Evolutionary conservation across 2,888 invertebrate genomes (phyloP), one percentile per base, ranked within the genome.

Genomic region (Zhuqinia jingwanae): DNA sequence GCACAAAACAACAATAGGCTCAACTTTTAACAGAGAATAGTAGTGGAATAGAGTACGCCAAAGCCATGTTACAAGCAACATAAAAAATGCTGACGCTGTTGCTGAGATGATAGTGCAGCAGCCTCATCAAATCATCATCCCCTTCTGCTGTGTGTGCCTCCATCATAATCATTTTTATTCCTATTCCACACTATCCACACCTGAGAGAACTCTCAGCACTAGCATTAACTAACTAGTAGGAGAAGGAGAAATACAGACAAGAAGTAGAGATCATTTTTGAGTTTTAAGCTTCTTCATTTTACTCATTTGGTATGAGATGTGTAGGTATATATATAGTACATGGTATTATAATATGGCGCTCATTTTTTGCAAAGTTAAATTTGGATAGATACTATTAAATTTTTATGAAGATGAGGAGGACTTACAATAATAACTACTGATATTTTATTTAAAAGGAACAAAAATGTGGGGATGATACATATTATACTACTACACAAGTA

Each of bases 301-400:
- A 50, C 56, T 42, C 68, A 80, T 56, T 50, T 68, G 68, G 53
- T 15, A 36, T 36, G 36, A 50, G 25, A 13, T 50, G 1, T 17
- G 50, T 17, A 36, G 8, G 36, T 36, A 36, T 36, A 36, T 42
- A 42, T 42, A 42, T 70, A 25, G 30, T 30, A 30, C n/a, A n/a
- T n/a, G n/a, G n/a, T n/a, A n/a, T n/a, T n/a, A n/a, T n/a, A n/a
- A n/a, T n/a, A n/a, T n/a, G n/a, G n/a, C n/a, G n/a, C n/a, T 30
- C 53, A 42, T 65, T 42, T 17, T 0, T 60, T 60, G 76, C 58
- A 58, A 58, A 53, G 81, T 70, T 81, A 70, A 81, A 63, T 82
- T 75, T 73, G 53, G 82, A 82, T 45, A 50, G 56, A 82, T 81
- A 42, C 45, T 58, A 68, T 75, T 75, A 78, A 58, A 8, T 47